phyloP scores from a whole-genome alignment of 1,140 invertebrate genomes.

The Caenorhabditis briggsae region DNA sequence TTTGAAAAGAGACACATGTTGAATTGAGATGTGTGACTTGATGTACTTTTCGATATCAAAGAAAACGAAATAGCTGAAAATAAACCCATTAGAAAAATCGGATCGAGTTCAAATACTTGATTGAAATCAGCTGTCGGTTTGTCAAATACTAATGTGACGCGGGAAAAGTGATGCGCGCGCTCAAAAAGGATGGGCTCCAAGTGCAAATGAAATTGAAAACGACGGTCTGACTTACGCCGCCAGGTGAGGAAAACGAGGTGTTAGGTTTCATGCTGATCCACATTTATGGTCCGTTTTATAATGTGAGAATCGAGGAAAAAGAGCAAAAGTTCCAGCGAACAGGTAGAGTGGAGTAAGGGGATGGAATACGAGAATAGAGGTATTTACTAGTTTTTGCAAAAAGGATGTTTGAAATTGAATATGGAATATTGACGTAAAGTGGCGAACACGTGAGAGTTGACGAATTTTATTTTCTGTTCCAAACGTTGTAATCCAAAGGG shows the following conservation, averaged over 20 bases:
- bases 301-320: constrained; percentile 21
- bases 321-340: constrained; percentile 34
- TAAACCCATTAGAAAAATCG: too few relatives aligned
- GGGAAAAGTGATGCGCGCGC: constrained; percentile 22
- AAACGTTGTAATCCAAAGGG: too few relatives aligned
- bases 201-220: constrained; percentile 50
- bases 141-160: not conserved
- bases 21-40: not conserved
- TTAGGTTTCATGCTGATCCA: constrained; percentile 44
- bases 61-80: too few relatives aligned
- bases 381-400: too few relatives aligned
- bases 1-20: not conserved
- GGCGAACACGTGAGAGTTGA: too few relatives aligned
- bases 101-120: too few relatives aligned
- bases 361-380: not conserved
- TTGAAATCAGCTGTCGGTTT: too few relatives aligned
- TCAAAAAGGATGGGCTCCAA: too few relatives aligned
- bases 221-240: constrained; percentile 21
- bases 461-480: too few relatives aligned
- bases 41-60: not conserved
- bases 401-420: too few relatives aligned
- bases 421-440: too few relatives aligned
- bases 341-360: not conserved
- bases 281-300: constrained; percentile 10
- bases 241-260: constrained; percentile 8